Conservation (phyloP, 2,113 vertebrate species). For the Eupsittula cactorum region DNA sequence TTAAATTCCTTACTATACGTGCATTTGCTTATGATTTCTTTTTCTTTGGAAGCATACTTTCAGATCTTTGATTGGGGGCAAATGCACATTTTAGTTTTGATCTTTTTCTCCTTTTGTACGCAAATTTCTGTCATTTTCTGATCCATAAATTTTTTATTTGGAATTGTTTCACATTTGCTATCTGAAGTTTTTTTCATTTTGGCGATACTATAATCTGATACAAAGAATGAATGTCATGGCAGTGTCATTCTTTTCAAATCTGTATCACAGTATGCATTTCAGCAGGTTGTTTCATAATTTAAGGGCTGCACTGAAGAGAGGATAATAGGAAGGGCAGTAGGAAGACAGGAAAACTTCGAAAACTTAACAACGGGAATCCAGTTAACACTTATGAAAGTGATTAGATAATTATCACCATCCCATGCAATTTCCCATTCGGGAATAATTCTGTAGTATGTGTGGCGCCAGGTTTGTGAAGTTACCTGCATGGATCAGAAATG, state of each 20-base stretch:
- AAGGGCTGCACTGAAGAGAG: not conserved
- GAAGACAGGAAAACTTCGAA: not conserved
- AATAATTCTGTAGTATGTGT: not conserved
- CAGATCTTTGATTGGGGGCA: not conserved
- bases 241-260: not conserved
- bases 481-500: not conserved
- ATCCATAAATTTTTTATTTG: not conserved
- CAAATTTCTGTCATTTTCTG: not conserved
- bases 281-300: constrained; percentile 13
- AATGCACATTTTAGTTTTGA: not conserved
- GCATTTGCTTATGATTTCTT: not conserved
- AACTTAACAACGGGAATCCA: constrained; percentile 10
- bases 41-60: not conserved
- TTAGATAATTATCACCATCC: constrained; percentile 18
- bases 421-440: not conserved
- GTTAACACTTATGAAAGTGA: not conserved
- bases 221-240: not conserved
- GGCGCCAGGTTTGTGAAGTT: not conserved
- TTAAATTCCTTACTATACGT: not conserved
- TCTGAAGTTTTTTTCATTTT: not conserved
- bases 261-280: not conserved
- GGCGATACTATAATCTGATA: not conserved
- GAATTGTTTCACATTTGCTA: not conserved
- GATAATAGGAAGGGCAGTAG: not conserved
- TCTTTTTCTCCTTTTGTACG: not conserved